Evolutionary conservation across 2,888 invertebrate species (phyloP).

Genomic region (Phalera bucephala): DNA sequence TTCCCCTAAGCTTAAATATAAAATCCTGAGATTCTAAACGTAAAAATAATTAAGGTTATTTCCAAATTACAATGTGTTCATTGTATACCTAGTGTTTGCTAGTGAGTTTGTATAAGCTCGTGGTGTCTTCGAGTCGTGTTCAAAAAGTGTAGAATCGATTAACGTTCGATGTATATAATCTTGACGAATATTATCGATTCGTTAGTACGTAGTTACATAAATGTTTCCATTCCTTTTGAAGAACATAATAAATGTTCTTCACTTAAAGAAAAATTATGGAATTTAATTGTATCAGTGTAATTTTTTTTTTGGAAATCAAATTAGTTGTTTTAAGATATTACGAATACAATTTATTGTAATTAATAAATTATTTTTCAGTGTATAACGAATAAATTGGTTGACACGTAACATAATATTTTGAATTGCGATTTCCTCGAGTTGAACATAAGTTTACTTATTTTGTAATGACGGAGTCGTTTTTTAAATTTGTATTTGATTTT

Average conservation of each 20-base stretch:
- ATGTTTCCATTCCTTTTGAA: slow-evolving; percentile 32
- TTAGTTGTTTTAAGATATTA: slow-evolving; percentile 20
- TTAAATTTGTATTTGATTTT: slow-evolving; percentile 27
- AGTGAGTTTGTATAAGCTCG: slow-evolving; percentile 48
- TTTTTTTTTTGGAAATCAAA: slow-evolving; percentile 18
- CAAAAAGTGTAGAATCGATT: slow-evolving; percentile 42
- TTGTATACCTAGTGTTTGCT: slow-evolving; percentile 72
- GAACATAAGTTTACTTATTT: slow-evolving; percentile 25
- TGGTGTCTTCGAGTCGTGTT: slow-evolving; percentile 59
- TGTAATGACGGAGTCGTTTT: slow-evolving; percentile 21
- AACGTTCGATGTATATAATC: slow-evolving; percentile 47
- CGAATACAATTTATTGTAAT: slow-evolving; percentile 28
- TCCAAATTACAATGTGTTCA: slow-evolving; percentile 70
- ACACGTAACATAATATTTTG: slow-evolving; percentile 39
- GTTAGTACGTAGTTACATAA: slow-evolving; percentile 23
- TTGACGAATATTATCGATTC: slow-evolving; percentile 38
- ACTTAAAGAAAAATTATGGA: slow-evolving; percentile 11
- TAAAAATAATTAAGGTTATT: slow-evolving; percentile 37
- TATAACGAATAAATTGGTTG: slow-evolving; percentile 47
- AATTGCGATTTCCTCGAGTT: slow-evolving; percentile 30
- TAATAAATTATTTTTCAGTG: slow-evolving; percentile 55
- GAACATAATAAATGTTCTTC: slow-evolving; percentile 2
- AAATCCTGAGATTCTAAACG: slow-evolving; percentile 21
- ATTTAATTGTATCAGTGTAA: slow-evolving; percentile 21
- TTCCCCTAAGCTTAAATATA: slow-evolving; percentile 7